Evolutionary conservation across 2,113 vertebrate genomes (phyloP), one percentile per base, ranked within the genome.

Genomic region (Melanocharis versteri): DNA sequence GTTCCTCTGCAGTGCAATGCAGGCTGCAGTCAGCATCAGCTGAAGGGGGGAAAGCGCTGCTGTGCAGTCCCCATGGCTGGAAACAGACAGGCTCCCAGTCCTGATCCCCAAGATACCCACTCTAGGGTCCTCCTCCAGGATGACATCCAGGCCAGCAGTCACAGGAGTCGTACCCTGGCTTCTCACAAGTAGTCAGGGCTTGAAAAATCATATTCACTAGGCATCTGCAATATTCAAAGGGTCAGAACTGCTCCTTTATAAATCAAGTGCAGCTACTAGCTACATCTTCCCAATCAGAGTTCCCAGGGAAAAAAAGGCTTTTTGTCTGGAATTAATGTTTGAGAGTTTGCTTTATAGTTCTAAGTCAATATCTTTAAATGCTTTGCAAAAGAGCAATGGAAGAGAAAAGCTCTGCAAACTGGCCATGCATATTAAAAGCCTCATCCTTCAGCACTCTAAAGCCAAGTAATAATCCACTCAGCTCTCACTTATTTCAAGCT

Each of bases 311-410:
- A 65, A 79, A 90, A 69, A 69, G 15, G 37, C 11, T 56, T 82
- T 91, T 85, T 72, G 37, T 90, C 42, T 58, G 48, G 61, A 95
- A 89, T 92, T 77, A 70, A 83, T 56, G 39, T 77, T 83, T 57
- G 39, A 39, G 37, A 53, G 27, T 70, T 90, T 81, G n/a, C 83
- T 75, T 92, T 94, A 48, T 60, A 53, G 50, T 96, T 94, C 61
- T 65, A 91, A 89, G 83, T 65, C 81, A 82, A 47, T 89, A 73
- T 35, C 27, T 93, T 90, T 70, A 94, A 94, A 91, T 93, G 57
- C 53, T 91, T 89, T 91, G 84, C 70, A 93, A 87, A 95, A 95
- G 48, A 95, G 73, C 53, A 92, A 24, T 2, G 9, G 70, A 45
- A 85, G 83, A 84, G 57, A 76, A 93, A 89, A 79, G 60, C 57